Evolutionary conservation across 2,113 vertebrate genomes (phyloP).

Genomic region (Galemys pyrenaicus): DNA sequence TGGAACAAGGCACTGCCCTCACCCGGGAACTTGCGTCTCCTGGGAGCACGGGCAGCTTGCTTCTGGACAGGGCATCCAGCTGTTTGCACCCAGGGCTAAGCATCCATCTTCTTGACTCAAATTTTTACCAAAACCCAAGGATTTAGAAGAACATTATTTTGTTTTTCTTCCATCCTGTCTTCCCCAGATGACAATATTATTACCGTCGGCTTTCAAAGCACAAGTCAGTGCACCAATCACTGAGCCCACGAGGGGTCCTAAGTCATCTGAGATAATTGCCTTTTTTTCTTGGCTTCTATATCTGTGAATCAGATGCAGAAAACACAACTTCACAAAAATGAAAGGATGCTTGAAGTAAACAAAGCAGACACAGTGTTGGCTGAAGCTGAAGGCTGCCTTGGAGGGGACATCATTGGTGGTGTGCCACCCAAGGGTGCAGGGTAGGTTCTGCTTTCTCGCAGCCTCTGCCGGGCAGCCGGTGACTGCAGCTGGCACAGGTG

Average conservation of each 20-base stretch:
- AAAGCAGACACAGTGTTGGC: not conserved
- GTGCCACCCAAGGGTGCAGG: not conserved
- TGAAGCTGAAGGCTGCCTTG: not conserved
- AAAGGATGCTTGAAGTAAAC: slow-evolving; percentile 34
- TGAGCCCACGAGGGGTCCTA: not conserved
- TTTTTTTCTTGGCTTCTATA: not conserved
- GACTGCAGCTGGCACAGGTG: not conserved
- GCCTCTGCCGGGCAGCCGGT: not conserved
- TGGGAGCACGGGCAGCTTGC: not conserved
- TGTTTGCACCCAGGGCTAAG: not conserved
- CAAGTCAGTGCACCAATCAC: not conserved
- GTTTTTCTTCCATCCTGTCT: slow-evolving; percentile 43
- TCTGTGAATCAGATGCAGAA: slow-evolving; percentile 53
- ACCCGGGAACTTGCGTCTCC: not conserved
- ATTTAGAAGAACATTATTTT: not conserved
- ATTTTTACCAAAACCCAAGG: slow-evolving; percentile 5
- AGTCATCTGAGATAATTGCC: slow-evolving; percentile 37
- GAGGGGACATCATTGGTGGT: not conserved
- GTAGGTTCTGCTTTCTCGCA: not conserved
- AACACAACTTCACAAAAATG: not conserved
- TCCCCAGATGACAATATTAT: not conserved
- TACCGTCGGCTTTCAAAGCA: not conserved
- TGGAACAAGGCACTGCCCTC: not conserved
- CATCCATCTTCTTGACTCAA: not conserved
- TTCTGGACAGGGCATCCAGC: not conserved